Evolutionary conservation across 1,140 invertebrate species (phyloP).

Genomic region (Mylabris phalerata): DNA sequence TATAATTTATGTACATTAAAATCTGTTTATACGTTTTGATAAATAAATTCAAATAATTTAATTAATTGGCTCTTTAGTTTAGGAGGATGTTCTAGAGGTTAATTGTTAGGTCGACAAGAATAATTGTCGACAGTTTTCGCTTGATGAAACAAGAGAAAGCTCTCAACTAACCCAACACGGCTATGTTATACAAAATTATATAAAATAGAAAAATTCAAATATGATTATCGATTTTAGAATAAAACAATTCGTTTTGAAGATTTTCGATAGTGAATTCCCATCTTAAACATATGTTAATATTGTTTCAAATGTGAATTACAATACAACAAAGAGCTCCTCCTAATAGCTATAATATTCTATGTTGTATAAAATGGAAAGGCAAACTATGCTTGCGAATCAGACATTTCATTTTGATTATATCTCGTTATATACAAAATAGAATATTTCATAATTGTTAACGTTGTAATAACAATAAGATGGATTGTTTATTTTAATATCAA

Average conservation of each 20-base stretch:
- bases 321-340: slow-evolving; percentile 7
- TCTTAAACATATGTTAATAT: too few relatives aligned
- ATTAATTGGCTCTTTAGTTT: too few relatives aligned
- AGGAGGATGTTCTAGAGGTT: background rate
- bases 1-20: too few relatives aligned
- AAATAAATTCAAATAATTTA: too few relatives aligned
- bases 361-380: slow-evolving; percentile 9
- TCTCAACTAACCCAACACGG: slow-evolving; percentile 5
- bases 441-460: slow-evolving; percentile 8
- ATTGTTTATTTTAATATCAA: too few relatives aligned
- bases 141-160: slow-evolving; percentile 13
- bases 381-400: slow-evolving; percentile 15
- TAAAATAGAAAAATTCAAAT: too few relatives aligned
- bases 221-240: too few relatives aligned
- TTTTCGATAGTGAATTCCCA: too few relatives aligned
- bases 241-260: too few relatives aligned
- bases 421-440: background rate
- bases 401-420: slow-evolving; percentile 4
- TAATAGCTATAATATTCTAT: slow-evolving; percentile 5
- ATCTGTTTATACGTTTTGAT: too few relatives aligned
- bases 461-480: too few relatives aligned
- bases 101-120: slow-evolving; percentile 12
- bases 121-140: slow-evolving; percentile 11
- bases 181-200: background rate
- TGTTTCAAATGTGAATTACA: too few relatives aligned